Evolutionary conservation across 2,797 vertebrate species (phyloP).

Genomic region (Gadopsis bispinosus): DNA sequence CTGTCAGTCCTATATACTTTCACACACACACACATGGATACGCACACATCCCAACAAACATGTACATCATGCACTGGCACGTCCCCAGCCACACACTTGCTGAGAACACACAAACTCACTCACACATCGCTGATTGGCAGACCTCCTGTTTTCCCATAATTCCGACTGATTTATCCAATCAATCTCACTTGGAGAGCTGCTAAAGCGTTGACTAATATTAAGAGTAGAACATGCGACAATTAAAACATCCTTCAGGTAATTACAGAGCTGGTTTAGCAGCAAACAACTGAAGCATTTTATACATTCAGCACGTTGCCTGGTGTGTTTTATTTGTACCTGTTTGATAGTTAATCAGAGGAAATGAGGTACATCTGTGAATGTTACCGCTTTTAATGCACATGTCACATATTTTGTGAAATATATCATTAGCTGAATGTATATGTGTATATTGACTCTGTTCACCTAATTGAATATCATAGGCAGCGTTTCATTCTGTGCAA

Average conservation of each 20-base stretch:
- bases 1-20: conserved; percentile 81
- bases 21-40: conserved; percentile 30
- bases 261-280: conserved; percentile 89
- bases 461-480: conserved; percentile 60
- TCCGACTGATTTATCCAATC: conserved; percentile 84
- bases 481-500: conserved; percentile 37
- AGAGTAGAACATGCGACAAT: conserved; percentile 85
- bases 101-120: conserved; percentile 56
- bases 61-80: conserved; percentile 65
- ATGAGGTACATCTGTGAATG: conserved; percentile 69
- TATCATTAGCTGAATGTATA: conserved; percentile 62
- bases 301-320: conserved; percentile 66
- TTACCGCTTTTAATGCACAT: conserved; percentile 53
- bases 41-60: conserved; percentile 51
- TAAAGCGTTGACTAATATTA: conserved; percentile 85
- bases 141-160: conserved; percentile 83
- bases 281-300: conserved; percentile 82
- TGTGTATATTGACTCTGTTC: conserved; percentile 71
- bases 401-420: conserved; percentile 68
- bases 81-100: conserved; percentile 55
- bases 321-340: conserved; percentile 72
- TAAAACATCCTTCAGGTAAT: conserved; percentile 89
- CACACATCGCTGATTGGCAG: conserved; percentile 80
- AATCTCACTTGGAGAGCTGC: conserved; percentile 81
- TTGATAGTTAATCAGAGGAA: conserved; percentile 70